Percentiles rank a stretch among this genome's conserved stretches.
Evolutionary conservation across 2,888 invertebrate species (phyloP).

Genomic region (Julus scandinavius): DNA sequence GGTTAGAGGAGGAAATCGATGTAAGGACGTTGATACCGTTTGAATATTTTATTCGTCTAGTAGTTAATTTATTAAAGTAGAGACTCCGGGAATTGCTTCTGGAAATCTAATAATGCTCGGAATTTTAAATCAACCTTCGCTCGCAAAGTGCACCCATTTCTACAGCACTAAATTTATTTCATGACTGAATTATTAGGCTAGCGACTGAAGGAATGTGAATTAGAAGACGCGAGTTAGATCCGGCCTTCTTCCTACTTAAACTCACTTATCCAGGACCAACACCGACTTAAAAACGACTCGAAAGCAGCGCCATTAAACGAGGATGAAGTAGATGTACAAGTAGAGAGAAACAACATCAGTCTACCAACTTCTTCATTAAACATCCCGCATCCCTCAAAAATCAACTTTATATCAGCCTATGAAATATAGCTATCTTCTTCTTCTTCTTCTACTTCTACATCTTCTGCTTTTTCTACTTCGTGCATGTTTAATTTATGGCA

Average conservation of each 20-base stretch:
- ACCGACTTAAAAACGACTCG: conserved; percentile 1
- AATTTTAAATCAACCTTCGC: conserved; percentile 54
- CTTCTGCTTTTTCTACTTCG: background rate
- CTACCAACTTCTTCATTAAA: conserved; percentile 10
- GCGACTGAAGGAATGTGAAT: conserved; percentile 44
- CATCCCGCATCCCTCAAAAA: background rate
- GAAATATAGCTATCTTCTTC: background rate
- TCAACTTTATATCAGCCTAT: background rate
- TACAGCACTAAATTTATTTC: conserved; percentile 47
- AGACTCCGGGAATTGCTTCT: conserved; percentile 52
- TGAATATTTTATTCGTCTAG: conserved; percentile 54
- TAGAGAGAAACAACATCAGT: no score
- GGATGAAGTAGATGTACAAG: background rate
- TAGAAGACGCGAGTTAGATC: conserved; percentile 28
- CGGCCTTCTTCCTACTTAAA: background rate
- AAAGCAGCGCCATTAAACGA: background rate
- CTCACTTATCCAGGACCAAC: conserved; percentile 27
- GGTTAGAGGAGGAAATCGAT: conserved; percentile 36
- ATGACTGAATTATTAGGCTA: conserved; percentile 49
- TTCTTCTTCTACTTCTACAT: no score
- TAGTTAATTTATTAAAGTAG: conserved; percentile 56
- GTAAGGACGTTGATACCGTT: conserved; percentile 50
- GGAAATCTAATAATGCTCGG: conserved; percentile 56
- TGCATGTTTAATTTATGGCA: conserved; percentile 34
- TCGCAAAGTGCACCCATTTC: conserved; percentile 47